Evolutionary conservation across 2,888 invertebrate species (phyloP).

Genomic region (Masnerella sp.): DNA sequence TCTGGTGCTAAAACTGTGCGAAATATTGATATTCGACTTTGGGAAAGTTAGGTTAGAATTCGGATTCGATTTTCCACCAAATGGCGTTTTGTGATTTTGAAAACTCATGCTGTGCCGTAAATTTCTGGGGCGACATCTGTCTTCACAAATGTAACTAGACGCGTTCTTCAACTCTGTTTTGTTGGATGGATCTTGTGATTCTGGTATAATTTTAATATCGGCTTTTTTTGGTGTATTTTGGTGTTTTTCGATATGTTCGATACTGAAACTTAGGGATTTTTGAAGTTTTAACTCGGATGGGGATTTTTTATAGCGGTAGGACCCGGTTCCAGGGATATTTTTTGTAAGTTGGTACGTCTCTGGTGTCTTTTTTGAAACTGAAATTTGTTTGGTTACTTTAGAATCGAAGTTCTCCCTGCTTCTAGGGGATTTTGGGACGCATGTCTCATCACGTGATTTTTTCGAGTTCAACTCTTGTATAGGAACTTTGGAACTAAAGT

Average conservation of each 20-base stretch:
- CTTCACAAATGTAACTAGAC: slow-evolving; percentile 65
- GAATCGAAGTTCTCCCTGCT: no score
- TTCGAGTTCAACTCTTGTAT: no score
- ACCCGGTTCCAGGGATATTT: slow-evolving; percentile 38
- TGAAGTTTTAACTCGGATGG: slow-evolving; percentile 26
- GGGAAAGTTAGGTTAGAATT: slow-evolving; percentile 29
- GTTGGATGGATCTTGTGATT: slow-evolving; percentile 51
- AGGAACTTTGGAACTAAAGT: no score
- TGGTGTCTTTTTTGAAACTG: no score
- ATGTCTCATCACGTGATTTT: no score
- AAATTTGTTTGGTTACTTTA: no score
- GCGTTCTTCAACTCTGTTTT: slow-evolving; percentile 47
- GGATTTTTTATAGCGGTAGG: slow-evolving; percentile 36
- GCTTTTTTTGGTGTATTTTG: slow-evolving; percentile 10
- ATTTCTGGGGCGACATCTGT: slow-evolving; percentile 56
- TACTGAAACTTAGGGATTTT: slow-evolving; percentile 54
- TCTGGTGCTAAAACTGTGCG: slow-evolving; percentile 63
- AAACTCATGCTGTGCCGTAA: slow-evolving; percentile 68
- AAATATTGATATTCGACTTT: slow-evolving; percentile 37
- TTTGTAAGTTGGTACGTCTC: slow-evolving; percentile 23
- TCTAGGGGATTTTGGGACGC: background rate
- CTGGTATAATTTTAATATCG: slow-evolving; percentile 54
- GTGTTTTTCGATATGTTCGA: background rate
- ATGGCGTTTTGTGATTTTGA: slow-evolving; percentile 54
- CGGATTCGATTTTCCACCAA: slow-evolving; percentile 53